Evolutionary conservation across 1,140 invertebrate species (phyloP), one percentile per base, ranked within the genome.

Genomic region (Leptopilina boulardi): DNA sequence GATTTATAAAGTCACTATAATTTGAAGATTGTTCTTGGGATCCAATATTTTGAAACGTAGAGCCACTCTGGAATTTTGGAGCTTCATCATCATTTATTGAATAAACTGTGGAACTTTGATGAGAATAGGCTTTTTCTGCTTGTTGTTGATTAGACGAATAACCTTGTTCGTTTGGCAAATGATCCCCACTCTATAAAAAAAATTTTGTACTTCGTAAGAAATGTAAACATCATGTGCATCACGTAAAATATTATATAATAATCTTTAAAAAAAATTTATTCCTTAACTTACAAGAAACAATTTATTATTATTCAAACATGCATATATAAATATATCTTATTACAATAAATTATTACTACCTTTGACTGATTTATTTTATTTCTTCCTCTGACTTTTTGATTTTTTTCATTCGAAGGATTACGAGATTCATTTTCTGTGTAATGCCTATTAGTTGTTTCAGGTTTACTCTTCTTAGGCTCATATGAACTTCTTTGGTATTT

Each of bases 401-500:
- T 77, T 66, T 85, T 89, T 3, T 76, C 38, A 19, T 23, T 70
- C 3, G 86, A 84, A 76, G 86, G 83, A 71, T 85, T 86, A 1
- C 85, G 77, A 21, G 81, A 80, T 13, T 84, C 77, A n/a, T 82
- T 26, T 47, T 80, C 82, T 13, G 71, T 84, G 47, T 89, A 87
- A 56, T 76, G 86, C 41, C 77, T 76, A 3, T 88, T 90, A 0
- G 87, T 88, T 13, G 84, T 87, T 0, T 86, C 73, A 19, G 80
- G 78, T 77, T 83, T 90, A 2, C 79, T 77, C 75, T 80, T 88
- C 4, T 87, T 87, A 9, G 89, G 85, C 6, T 91, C 88, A 75
- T 91, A 89, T 66, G 79, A 78, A 6, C 85, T 80, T 18, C 90
- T 88, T 6, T 72, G 77, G 70, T 90, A 90, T 34, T 85, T 82